Conservation (phyloP, 2,797 vertebrate species). For the Syngnathus rostellatus region DNA sequence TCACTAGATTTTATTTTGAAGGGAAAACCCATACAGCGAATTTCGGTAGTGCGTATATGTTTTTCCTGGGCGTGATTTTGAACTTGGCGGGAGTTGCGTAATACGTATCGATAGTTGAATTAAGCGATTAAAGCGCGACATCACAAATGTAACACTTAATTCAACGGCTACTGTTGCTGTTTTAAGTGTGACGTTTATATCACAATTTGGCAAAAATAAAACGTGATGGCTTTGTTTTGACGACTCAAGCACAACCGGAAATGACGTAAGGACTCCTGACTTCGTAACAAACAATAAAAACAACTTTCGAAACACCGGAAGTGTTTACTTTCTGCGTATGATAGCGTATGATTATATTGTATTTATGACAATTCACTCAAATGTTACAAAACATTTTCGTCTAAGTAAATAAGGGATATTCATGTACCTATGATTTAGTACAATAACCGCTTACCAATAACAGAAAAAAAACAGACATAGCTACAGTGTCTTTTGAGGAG, state of each 20-base stretch:
- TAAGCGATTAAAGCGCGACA: not conserved
- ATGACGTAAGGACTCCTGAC: not conserved
- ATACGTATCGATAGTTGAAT: not conserved
- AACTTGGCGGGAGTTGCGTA: not conserved
- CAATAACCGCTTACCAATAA: not conserved
- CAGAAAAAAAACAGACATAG: not conserved
- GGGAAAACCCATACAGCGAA: not conserved
- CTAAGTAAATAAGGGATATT: too few relatives aligned
- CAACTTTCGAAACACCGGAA: not conserved
- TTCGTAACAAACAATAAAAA: too few relatives aligned
- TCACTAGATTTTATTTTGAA: not conserved
- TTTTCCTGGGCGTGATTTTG: not conserved
- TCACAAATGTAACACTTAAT: not conserved
- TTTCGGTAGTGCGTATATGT: not conserved
- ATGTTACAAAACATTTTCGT: too few relatives aligned
- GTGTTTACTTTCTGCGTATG: not conserved
- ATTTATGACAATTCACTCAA: too few relatives aligned
- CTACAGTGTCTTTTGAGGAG: conserved; percentile 30
- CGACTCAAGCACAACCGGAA: not conserved
- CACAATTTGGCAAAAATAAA: not conserved
- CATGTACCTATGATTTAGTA: too few relatives aligned
- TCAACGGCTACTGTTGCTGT: not conserved
- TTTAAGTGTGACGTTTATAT: not conserved
- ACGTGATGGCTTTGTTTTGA: not conserved
- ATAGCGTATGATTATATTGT: too few relatives aligned